These are phyloP conservation scores for Dendrocopos noguchii DNA, from an alignment of 2,113 vertebrate species.

Conservation along the genomic window DNA sequence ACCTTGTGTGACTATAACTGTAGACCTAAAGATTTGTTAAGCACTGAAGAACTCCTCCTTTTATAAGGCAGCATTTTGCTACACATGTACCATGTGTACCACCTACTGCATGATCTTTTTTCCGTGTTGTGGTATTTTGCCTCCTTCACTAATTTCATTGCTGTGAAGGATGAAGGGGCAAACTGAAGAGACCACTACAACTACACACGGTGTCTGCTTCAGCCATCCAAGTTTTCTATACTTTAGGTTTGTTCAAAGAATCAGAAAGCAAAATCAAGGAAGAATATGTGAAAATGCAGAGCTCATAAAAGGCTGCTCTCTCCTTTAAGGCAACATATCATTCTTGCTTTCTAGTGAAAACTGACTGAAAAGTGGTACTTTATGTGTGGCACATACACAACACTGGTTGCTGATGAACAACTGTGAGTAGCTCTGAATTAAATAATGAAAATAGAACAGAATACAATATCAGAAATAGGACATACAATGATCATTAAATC, in stretches of 20 bases:
- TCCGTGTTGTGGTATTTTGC: background rate
- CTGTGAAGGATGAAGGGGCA: background rate
- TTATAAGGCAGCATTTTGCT: background rate
- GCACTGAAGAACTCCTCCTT: background rate
- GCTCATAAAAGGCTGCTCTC: background rate
- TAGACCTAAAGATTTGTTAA: background rate
- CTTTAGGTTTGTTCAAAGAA: background rate
- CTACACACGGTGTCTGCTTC: background rate
- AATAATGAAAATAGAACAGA: background rate
- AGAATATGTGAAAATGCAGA: background rate
- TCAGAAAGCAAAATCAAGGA: background rate
- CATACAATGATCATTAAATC: background rate
- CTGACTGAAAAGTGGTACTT: background rate
- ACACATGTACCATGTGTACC: fast-evolving
- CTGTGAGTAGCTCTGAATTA: background rate
- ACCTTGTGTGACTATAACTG: background rate
- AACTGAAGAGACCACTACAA: background rate
- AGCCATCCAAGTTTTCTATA: background rate
- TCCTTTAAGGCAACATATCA: background rate
- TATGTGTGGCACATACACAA: background rate
- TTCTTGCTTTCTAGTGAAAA: background rate
- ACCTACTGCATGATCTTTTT: background rate
- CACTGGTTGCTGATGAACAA: background rate
- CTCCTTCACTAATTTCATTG: background rate
- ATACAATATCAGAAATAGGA: background rate